These are phyloP conservation scores for Thunnus albacares DNA, from an alignment of 2,797 vertebrate genomes.

Conservation along the genomic window DNA sequence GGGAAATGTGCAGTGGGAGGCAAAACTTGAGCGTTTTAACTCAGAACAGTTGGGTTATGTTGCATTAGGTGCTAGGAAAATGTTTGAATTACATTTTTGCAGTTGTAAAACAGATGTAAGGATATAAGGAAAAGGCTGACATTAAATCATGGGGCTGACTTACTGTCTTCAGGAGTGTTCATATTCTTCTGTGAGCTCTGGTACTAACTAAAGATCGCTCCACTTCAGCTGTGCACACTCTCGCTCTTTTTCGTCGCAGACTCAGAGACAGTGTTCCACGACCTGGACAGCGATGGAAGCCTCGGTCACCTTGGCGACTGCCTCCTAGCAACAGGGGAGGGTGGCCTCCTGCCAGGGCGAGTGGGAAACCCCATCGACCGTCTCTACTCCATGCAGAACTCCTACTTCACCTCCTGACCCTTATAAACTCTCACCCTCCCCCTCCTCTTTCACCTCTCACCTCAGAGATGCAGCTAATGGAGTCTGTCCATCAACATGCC, in stretches of 20 bases:
- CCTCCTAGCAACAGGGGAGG: conserved; percentile 89
- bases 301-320: conserved; percentile 92
- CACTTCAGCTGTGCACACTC: conserved; percentile 28
- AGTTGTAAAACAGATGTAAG: not conserved
- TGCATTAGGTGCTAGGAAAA: not conserved
- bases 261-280: conserved; percentile 92
- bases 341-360: conserved; percentile 86
- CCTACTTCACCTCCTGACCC: conserved; percentile 96
- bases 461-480: conserved; percentile 83
- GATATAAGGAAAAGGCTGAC: conserved; percentile 3
- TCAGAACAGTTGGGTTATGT: not conserved
- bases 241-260: conserved; percentile 77
- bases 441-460: conserved; percentile 73
- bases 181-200: not conserved
- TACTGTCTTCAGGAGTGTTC: not conserved
- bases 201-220: not conserved
- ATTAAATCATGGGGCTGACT: not conserved
- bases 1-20: not conserved
- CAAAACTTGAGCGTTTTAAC: not conserved
- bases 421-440: conserved; percentile 76
- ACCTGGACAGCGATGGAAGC: conserved; percentile 92
- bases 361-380: conserved; percentile 94
- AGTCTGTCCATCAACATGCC: conserved; percentile 73
- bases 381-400: conserved; percentile 96
- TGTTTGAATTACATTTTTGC: not conserved